These are phyloP conservation scores for Orgyia antiqua DNA, from an alignment of 2,888 invertebrate species.

Conservation along the genomic window DNA sequence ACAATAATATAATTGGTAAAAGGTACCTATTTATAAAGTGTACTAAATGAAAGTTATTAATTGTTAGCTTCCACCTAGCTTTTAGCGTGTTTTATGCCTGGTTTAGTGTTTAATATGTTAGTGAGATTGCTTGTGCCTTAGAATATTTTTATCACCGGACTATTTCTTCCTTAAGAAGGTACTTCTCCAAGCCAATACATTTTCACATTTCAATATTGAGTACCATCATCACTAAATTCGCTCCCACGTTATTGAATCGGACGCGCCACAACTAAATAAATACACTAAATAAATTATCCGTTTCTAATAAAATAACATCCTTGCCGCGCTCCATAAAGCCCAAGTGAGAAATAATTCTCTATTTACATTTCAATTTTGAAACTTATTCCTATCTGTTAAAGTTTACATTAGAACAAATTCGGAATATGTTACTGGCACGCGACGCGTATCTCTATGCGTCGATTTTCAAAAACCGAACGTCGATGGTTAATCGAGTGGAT, in stretches of 20 bases:
- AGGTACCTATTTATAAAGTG: too few species aligned
- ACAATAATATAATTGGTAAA: too few species aligned
- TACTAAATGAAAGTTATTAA: too few species aligned
- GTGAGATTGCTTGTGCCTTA: too few species aligned
- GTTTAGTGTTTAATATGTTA: too few species aligned
- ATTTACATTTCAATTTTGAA: conserved; percentile 19
- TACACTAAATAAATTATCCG: conserved; percentile 73
- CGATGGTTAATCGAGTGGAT: conserved; percentile 68
- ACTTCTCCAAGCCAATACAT: too few species aligned
- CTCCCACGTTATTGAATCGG: conserved; percentile 65
- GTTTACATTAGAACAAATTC: conserved; percentile 21
- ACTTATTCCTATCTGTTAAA: conserved; percentile 26
- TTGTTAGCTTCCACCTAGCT: too few species aligned
- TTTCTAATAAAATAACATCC: conserved; percentile 72
- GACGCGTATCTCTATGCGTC: conserved; percentile 43
- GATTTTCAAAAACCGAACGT: conserved; percentile 60
- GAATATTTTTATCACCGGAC: too few species aligned
- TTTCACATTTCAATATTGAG: too few species aligned
- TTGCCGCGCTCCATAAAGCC: conserved; percentile 45
- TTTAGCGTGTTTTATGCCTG: too few species aligned
- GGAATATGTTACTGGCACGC: conserved; percentile 36
- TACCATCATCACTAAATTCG: conserved; percentile 19
- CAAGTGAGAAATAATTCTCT: conserved; percentile 23
- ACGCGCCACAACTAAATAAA: conserved; percentile 63
- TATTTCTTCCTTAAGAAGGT: too few species aligned